Conservation (phyloP, 2,113 vertebrate species). For the Parotia lawesii region DNA sequence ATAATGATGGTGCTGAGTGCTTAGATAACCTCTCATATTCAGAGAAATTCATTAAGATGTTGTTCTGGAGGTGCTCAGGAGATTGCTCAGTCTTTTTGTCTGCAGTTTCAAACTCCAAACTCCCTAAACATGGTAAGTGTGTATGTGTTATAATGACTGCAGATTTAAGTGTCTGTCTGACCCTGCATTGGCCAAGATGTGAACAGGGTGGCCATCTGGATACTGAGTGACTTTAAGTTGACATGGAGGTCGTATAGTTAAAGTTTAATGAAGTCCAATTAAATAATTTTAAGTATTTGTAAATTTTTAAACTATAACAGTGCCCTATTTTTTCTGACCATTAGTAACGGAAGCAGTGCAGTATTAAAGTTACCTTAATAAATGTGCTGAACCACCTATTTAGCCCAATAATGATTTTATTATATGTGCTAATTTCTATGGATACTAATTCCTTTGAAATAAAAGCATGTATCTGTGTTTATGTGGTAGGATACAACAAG, state of each 20-base stretch:
- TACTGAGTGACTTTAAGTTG: neutral
- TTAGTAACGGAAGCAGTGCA: neutral
- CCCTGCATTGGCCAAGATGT: neutral
- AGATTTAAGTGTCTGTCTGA: neutral
- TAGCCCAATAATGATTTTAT: neutral
- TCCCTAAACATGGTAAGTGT: neutral
- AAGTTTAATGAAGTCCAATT: neutral
- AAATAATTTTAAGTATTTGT: neutral
- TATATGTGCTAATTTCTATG: neutral
- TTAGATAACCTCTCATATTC: neutral
- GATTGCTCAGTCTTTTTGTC: neutral
- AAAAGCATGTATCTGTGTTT: constrained; percentile 44
- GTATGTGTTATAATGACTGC: neutral
- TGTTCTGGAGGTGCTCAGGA: neutral
- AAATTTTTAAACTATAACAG: neutral
- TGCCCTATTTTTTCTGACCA: neutral
- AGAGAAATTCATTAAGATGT: neutral
- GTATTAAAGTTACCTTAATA: neutral
- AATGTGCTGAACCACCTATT: neutral
- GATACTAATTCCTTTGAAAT: constrained; percentile 8
- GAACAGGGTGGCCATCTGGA: neutral
- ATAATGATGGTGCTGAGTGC: neutral
- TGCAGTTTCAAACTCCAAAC: neutral
- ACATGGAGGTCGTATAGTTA: neutral
- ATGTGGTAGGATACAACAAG: constrained; percentile 88